Evolutionary conservation across 2,113 vertebrate genomes (phyloP).

Genomic region (Corydoras sp.): DNA sequence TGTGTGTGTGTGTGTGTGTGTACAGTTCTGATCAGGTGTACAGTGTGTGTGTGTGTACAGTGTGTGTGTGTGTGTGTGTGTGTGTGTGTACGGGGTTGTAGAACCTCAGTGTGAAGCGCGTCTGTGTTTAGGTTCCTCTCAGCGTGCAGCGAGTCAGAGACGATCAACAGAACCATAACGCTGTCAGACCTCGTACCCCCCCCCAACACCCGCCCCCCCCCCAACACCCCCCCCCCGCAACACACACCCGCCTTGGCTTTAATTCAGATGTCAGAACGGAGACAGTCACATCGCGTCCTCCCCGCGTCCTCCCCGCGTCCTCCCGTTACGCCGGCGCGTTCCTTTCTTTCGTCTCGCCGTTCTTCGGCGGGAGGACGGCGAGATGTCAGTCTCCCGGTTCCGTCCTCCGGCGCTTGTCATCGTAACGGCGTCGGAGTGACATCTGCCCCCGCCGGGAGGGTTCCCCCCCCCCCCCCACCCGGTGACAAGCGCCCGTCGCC

Average conservation of each 20-base stretch:
- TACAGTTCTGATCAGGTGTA: too few species aligned
- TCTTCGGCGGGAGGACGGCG: constrained; percentile 49
- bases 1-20: too few species aligned
- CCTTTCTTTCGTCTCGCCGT: constrained; percentile 45
- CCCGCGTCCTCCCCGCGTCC: constrained; percentile 40
- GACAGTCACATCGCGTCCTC: constrained; percentile 44
- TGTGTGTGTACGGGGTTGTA: too few species aligned
- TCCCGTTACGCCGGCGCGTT: constrained; percentile 41
- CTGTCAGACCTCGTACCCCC: too few species aligned
- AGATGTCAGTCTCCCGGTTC: constrained; percentile 49
- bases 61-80: too few species aligned
- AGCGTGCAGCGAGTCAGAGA: constrained; percentile 33
- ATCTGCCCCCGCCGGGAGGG: constrained; percentile 50
- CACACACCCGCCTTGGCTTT: constrained; percentile 39
- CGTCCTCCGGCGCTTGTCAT: constrained; percentile 51
- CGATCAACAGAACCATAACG: constrained; percentile 44
- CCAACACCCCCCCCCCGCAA: too few species aligned
- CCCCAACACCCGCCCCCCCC: too few species aligned
- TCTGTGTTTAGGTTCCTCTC: constrained; percentile 27
- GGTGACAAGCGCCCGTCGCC: constrained; percentile 42
- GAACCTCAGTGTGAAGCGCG: too few species aligned
- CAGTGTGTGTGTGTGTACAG: too few species aligned
- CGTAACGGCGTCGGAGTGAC: constrained; percentile 49
- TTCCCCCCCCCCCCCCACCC: constrained; percentile 11
- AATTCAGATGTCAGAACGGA: constrained; percentile 53